These are phyloP conservation scores for Bombus affinis DNA, from an alignment of 1,140 invertebrate species.

Conservation along the genomic window DNA sequence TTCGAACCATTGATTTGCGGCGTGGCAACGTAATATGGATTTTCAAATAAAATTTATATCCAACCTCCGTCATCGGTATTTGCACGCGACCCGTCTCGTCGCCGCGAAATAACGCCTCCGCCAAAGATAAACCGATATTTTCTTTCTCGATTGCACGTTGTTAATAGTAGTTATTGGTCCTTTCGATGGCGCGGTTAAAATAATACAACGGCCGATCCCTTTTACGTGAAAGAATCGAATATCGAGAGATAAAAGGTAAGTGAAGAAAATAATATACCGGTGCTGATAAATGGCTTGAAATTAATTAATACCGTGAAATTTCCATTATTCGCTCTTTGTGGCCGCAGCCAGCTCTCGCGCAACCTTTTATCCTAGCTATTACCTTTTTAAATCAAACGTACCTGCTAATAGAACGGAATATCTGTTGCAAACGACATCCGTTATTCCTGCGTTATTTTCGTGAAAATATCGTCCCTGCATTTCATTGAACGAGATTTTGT, in stretches of 20 bases:
- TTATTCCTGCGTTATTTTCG: background rate
- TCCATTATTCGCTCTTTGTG: constrained; percentile 12
- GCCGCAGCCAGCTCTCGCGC: background rate
- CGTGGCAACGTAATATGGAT: background rate
- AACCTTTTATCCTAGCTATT: constrained; percentile 12
- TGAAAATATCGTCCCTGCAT: background rate
- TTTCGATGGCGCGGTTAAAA: background rate
- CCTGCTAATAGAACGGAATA: background rate
- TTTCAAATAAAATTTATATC: constrained; percentile 55
- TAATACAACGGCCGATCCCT: background rate
- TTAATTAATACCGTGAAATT: constrained; percentile 35
- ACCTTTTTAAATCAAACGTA: background rate
- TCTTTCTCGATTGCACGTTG: background rate
- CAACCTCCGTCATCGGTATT: background rate
- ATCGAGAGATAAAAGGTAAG: background rate
- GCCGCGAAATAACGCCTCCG: background rate
- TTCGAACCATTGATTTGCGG: constrained; percentile 38
- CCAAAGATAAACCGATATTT: background rate
- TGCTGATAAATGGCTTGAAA: constrained; percentile 25
- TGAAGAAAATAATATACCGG: background rate
- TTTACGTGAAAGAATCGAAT: background rate
- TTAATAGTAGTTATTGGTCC: constrained; percentile 14
- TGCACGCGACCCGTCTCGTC: background rate
- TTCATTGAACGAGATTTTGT: background rate
- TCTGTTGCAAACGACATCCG: background rate